A percentile compares a stretch with the other conserved stretches of the same genome.
These are phyloP conservation scores for Cheilinus undulatus DNA, from an alignment of 2,113 vertebrate genomes.

Conservation along the genomic window DNA sequence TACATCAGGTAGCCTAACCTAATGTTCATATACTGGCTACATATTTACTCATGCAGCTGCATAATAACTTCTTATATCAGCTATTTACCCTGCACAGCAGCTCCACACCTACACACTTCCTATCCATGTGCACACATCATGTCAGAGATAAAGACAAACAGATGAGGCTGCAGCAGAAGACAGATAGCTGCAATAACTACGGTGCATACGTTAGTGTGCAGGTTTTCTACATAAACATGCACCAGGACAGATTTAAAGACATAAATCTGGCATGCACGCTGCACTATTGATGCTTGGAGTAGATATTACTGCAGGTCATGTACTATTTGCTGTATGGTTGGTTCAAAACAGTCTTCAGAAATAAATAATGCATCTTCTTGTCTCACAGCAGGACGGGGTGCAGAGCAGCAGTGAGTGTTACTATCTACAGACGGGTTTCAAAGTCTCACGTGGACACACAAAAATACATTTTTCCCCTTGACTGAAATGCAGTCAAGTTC, in stretches of 20 bases:
- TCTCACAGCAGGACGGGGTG: constrained; percentile 16
- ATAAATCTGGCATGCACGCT: background rate
- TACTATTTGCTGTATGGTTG: constrained; percentile 34
- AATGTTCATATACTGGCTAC: background rate
- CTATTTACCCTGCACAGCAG: background rate
- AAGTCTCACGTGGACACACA: constrained; percentile 7
- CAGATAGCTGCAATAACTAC: constrained; percentile 48
- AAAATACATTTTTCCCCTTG: constrained; percentile 15
- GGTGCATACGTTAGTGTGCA: constrained; percentile 38
- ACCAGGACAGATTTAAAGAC: background rate
- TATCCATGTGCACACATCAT: background rate
- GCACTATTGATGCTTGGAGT: constrained; percentile 8
- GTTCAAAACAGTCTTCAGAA: constrained; percentile 39
- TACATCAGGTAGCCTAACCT: constrained; percentile 50
- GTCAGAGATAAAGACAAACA: background rate
- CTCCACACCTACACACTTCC: constrained; percentile 1
- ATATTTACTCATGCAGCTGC: constrained; percentile 33
- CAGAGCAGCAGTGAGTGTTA: constrained; percentile 3
- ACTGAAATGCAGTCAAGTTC: constrained; percentile 22
- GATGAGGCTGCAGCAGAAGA: constrained; percentile 27
- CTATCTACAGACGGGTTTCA: constrained; percentile 31
- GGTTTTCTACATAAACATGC: constrained; percentile 18
- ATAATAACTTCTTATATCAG: constrained; percentile 30
- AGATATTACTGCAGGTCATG: constrained; percentile 11
- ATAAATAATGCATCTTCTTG: constrained; percentile 43